Base-by-base conservation (phyloP, 23 tunicate genomes). In the Corella eumyota region DNA sequence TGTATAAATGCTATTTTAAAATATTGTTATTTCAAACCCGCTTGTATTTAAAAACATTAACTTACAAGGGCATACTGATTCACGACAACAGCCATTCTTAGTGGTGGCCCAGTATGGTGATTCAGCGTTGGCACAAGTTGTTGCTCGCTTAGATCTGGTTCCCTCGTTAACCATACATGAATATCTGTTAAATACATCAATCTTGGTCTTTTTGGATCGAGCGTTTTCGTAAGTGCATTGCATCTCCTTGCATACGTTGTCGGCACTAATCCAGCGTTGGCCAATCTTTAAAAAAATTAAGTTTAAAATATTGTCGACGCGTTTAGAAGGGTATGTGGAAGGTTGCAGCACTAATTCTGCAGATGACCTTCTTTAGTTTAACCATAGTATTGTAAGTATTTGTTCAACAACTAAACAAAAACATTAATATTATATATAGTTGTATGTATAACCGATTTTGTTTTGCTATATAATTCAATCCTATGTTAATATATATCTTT, bases 41-140 rank as follows among this genome's bases (percentile, higher is more conserved):
- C 4, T 2, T 56, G 4, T 11, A 56, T 29, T 11, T 17, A 11
- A 6, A 52, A 13, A 52, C 22, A 21, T 17, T 11, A 15, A 44
- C 79, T 62, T 75, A 75, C 81, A 75, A 54, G 81, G 81, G 65
- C 81, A 75, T 17, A 75, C 81, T 34, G 73, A 75, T 66, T 75
- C 81, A 4, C 65, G 30, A 30, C 81, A 75, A 28, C 81, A 75
- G 31, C 81, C 81, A 26, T 65, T 51, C 72, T 75, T 75, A 19
- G 81, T 75, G 0, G 55, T 36, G 11, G 81, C 81, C 4, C 56
- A 25, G 71, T 75, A 75, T 1, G 81, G 61, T 2, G 65, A 30
- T 54, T 56, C 81, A 32, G 45, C 56, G 52, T 75, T 75, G 11
- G 30, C 64, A 65, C 81, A 75, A 15, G 48, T 53, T 29, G 76